Evolutionary conservation across 2,888 invertebrate species (phyloP).

Genomic region (Mactromeris polynyma): DNA sequence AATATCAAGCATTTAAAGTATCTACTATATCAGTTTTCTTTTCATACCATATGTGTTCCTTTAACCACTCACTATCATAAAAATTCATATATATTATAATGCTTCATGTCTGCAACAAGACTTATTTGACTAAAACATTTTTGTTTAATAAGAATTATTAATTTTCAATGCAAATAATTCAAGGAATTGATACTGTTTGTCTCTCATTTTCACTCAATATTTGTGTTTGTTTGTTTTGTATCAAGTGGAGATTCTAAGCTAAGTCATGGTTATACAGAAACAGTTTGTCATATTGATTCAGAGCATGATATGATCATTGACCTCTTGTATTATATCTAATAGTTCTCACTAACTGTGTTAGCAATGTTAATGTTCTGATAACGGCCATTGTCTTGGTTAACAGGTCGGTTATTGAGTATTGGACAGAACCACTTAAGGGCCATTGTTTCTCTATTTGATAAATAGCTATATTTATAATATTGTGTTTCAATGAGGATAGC

Average conservation of each 20-base stretch:
- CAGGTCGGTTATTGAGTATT: not conserved
- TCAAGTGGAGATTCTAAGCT: not conserved
- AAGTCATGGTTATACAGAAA: not conserved
- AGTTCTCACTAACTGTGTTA: not conserved
- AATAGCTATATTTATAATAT: not conserved
- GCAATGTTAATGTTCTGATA: not conserved
- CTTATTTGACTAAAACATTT: too few relatives aligned
- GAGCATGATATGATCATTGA: not conserved
- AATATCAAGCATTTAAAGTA: too few relatives aligned
- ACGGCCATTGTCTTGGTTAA: not conserved
- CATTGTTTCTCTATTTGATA: not conserved
- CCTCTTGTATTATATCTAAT: not conserved
- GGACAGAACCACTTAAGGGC: not conserved
- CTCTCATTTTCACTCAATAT: not conserved
- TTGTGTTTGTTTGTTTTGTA: not conserved
- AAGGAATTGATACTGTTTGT: not conserved
- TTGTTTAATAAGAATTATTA: too few relatives aligned
- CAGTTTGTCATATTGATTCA: not conserved
- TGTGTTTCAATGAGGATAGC: not conserved
- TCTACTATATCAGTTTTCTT: too few relatives aligned
- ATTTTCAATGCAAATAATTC: too few relatives aligned
- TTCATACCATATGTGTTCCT: too few relatives aligned
- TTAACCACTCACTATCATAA: too few relatives aligned
- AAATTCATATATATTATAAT: too few relatives aligned
- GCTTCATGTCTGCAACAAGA: too few relatives aligned